Percentiles rank a stretch among this genome's conserved stretches.
Evolutionary conservation across 2,797 vertebrate genomes (phyloP).

Genomic region (Silurus aristotelis): DNA sequence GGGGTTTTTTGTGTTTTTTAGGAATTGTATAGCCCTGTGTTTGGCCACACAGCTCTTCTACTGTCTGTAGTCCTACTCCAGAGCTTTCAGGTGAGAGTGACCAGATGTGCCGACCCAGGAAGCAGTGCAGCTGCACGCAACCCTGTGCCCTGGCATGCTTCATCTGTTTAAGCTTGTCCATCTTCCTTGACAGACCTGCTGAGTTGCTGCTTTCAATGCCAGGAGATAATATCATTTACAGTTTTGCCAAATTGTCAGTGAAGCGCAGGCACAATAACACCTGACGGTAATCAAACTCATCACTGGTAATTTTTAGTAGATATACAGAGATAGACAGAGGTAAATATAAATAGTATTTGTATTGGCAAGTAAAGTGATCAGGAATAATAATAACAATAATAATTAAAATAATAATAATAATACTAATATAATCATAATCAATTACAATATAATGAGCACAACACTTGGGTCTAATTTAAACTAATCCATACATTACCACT

Average conservation of each 20-base stretch:
- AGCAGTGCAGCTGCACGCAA: slow-evolving; percentile 66
- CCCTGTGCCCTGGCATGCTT: slow-evolving; percentile 61
- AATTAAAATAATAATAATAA: not conserved
- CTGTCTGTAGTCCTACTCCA: slow-evolving; percentile 63
- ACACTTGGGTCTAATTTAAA: not conserved
- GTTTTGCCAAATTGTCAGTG: slow-evolving; percentile 72
- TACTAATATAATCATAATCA: not conserved
- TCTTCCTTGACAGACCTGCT: slow-evolving; percentile 72
- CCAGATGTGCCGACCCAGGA: slow-evolving; percentile 74
- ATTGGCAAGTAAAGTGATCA: not conserved
- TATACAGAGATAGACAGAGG: not conserved
- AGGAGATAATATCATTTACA: slow-evolving; percentile 77
- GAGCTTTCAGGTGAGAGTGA: slow-evolving; percentile 67
- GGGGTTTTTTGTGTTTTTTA: slow-evolving; percentile 55
- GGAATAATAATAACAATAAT: not conserved
- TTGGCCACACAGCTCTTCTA: slow-evolving; percentile 67
- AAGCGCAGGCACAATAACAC: slow-evolving; percentile 63
- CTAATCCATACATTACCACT: not conserved
- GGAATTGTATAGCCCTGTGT: slow-evolving; percentile 62
- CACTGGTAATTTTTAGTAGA: slow-evolving; percentile 73
- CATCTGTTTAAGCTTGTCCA: slow-evolving; percentile 77
- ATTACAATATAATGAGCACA: not conserved
- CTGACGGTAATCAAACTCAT: slow-evolving; percentile 66
- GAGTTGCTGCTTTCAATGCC: slow-evolving; percentile 73
- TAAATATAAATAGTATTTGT: not conserved